Percentiles rank a stretch among this genome's conserved stretches.
These are phyloP conservation scores for Harpegnathos saltator DNA, from an alignment of 1,140 invertebrate genomes.

Conservation along the genomic window DNA sequence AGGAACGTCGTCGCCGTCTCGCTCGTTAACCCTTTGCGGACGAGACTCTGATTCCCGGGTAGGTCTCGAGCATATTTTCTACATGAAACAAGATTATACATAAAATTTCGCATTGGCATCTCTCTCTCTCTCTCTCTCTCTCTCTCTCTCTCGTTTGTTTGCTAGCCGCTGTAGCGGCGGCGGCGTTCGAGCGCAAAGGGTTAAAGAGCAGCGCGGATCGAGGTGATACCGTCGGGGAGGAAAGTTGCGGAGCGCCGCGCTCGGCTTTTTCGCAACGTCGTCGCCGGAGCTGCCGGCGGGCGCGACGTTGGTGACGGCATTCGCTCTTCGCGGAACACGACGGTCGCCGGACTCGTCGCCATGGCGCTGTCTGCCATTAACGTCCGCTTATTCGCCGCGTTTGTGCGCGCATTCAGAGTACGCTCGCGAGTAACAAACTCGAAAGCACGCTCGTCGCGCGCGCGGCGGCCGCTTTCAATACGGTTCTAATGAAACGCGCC, in stretches of 20 bases:
- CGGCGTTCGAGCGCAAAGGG: no score
- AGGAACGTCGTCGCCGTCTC: background rate
- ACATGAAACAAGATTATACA: no score
- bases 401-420: background rate
- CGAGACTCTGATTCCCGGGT: no score
- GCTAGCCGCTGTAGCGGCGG: no score
- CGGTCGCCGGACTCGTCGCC: background rate
- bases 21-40: no score
- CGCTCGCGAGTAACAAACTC: background rate
- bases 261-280: slow-evolving; percentile 29
- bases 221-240: slow-evolving; percentile 16
- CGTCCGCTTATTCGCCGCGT: slow-evolving; percentile 3
- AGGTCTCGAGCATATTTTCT: no score
- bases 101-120: no score
- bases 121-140: no score
- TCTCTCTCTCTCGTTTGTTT: no score
- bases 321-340: slow-evolving; percentile 16
- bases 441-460: no score
- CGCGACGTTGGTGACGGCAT: slow-evolving; percentile 9
- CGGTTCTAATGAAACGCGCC: background rate
- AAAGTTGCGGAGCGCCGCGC: slow-evolving; percentile 23
- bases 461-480: no score
- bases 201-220: slow-evolving; percentile 24
- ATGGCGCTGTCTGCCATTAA: slow-evolving; percentile 16
- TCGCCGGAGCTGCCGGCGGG: slow-evolving; percentile 3